Evolutionary conservation across 1,140 invertebrate genomes (phyloP), one percentile per base, ranked within the genome.

Genomic region (Penaeus vannamei): DNA sequence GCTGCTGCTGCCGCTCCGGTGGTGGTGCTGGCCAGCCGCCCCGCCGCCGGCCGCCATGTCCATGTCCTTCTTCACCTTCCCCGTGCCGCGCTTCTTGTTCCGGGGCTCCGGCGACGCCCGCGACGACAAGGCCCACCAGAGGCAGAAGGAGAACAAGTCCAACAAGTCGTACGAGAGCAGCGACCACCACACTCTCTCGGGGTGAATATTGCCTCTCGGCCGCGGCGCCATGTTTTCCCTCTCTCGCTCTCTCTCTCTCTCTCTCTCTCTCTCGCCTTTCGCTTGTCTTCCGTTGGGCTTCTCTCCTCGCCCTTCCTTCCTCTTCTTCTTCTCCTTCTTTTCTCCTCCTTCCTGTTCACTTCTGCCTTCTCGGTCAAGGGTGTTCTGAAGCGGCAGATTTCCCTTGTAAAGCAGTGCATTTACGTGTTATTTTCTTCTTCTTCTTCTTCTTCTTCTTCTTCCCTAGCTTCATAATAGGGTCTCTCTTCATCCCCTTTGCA

Each of bases 61-160:
- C 79, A 87, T 87, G 86, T 87, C 86, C 80, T 87, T 87, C 86
- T 87, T 87, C 80, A 87, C 86, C 36, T 87, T 87, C 64, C 86
- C 86, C 79, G 86, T 87, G 80, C 86, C 86, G 36, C 86, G 86
- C 62, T 87, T 87, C 86, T 76, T 87, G 14, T 87, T 87, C 46
- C 79, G 86, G n/a, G 86, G 86, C 80, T 87, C 86, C 80, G 80
- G 79, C 86, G 80, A 87, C 79, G 86, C 86, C 22, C 23, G 86
- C 23, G 86, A 87, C 80, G 86, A 87, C 80, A 87, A 87, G 80
- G 62, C 86, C 22, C 86, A 83, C 66, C 86, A 87, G 46, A 79
- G 86, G 22, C 86, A 87, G 69, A 87, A 87, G 53, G 86, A 87
- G 29, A 26, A 79, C 23, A 87, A 87, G 64, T 66, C 86, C 86